These are phyloP conservation scores for Dastarcus helophoroides DNA, from an alignment of 2,888 invertebrate species.

Conservation along the genomic window DNA sequence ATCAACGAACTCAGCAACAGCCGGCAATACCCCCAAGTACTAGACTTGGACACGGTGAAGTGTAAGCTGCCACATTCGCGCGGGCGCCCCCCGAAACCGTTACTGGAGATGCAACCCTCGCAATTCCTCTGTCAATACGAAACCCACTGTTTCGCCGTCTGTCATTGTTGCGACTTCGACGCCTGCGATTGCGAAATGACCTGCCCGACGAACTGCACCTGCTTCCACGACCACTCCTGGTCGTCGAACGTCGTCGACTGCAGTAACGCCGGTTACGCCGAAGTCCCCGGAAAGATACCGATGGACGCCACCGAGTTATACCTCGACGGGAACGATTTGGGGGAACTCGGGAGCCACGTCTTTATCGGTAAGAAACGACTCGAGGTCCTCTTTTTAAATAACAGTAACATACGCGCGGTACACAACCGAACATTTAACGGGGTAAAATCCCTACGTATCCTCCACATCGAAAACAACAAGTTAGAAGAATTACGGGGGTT, in stretches of 20 bases:
- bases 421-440: conserved; percentile 77
- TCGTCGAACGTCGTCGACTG: conserved; percentile 77
- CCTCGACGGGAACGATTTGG: conserved; percentile 70
- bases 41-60: conserved; percentile 67
- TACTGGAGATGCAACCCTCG: conserved; percentile 57
- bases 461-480: conserved; percentile 68
- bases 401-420: conserved; percentile 62
- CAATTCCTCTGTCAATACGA: conserved; percentile 75
- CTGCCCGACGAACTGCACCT: conserved; percentile 75
- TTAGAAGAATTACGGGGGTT: conserved; percentile 60
- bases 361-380: conserved; percentile 78
- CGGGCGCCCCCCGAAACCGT: conserved; percentile 49
- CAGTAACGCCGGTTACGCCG: conserved; percentile 60
- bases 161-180: conserved; percentile 84
- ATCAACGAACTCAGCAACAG: conserved; percentile 64
- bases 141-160: conserved; percentile 72
- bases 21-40: conserved; percentile 64
- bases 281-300: conserved; percentile 68
- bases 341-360: conserved; percentile 69
- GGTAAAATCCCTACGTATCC: conserved; percentile 56
- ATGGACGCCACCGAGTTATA: conserved; percentile 85
- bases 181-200: conserved; percentile 88
- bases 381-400: conserved; percentile 66
- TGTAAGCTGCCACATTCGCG: conserved; percentile 62
- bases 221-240: conserved; percentile 81